Evolutionary conservation across 2,888 invertebrate species (phyloP).

Genomic region (Andrena marginata): DNA sequence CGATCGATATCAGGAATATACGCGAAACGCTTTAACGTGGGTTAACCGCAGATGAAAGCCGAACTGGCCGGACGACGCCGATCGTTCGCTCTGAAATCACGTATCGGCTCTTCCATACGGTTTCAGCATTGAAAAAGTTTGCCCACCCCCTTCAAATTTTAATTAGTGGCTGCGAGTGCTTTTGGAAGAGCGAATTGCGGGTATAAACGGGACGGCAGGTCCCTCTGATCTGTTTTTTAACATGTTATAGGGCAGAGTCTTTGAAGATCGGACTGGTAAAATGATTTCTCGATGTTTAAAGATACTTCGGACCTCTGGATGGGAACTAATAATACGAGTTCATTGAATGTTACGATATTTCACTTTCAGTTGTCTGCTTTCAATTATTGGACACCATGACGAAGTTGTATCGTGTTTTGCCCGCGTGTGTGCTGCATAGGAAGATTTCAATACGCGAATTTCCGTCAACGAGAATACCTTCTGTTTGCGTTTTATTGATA

Average conservation of each 20-base stretch:
- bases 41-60: slow-evolving; percentile 71
- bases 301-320: too few relatives aligned
- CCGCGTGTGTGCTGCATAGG: not conserved
- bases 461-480: slow-evolving; percentile 10
- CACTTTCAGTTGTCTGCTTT: not conserved
- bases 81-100: slow-evolving; percentile 55
- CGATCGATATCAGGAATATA: slow-evolving; percentile 68
- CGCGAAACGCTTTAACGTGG: slow-evolving; percentile 71
- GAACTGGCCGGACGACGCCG: slow-evolving; percentile 49
- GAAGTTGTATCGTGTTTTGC: not conserved
- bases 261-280: not conserved
- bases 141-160: slow-evolving; percentile 48
- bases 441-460: slow-evolving; percentile 1
- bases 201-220: not conserved
- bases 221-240: slow-evolving; percentile 33
- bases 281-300: not conserved
- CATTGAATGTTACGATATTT: not conserved
- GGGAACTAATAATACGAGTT: not conserved
- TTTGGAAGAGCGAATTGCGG: slow-evolving; percentile 28
- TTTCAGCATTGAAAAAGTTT: slow-evolving; percentile 38
- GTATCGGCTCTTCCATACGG: slow-evolving; percentile 49
- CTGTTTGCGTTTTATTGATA: slow-evolving; percentile 36
- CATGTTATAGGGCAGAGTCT: slow-evolving; percentile 1
- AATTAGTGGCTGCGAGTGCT: slow-evolving; percentile 53
- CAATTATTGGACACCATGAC: not conserved